A percentile compares a stretch with the other conserved stretches of the same genome.
Conservation (phyloP, 2,113 vertebrate species). For the Pampusana beccarii region DNA sequence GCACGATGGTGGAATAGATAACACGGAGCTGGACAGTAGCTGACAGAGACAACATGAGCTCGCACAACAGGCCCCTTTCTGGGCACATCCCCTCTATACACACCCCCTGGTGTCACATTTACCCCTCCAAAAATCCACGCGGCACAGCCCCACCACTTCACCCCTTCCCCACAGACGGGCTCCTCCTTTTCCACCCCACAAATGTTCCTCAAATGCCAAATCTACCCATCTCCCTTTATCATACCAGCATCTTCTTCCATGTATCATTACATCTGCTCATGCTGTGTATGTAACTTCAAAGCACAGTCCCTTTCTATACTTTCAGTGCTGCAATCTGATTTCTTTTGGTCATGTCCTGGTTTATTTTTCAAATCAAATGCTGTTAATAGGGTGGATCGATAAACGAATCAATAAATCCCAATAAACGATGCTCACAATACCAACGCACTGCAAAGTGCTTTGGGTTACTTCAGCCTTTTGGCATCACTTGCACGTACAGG, state of each 20-base stretch:
- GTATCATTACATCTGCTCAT: background rate
- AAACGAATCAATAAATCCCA: background rate
- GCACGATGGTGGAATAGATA: accelerated
- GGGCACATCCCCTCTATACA: too few species aligned
- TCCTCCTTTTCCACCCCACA: background rate
- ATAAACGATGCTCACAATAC: background rate
- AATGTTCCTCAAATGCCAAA: background rate
- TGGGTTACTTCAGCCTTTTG: background rate
- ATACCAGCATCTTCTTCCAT: background rate
- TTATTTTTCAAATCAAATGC: background rate
- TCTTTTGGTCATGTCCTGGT: background rate
- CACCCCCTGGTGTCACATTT: background rate
- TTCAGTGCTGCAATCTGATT: background rate
- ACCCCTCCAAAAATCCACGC: background rate
- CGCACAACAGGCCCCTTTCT: too few species aligned
- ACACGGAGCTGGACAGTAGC: background rate
- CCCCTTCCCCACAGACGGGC: background rate
- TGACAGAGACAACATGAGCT: background rate
- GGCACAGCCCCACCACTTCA: background rate
- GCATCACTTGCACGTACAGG: background rate
- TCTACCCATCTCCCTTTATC: background rate
- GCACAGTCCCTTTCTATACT: background rate
- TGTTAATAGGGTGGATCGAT: background rate
- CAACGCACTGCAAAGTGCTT: background rate
- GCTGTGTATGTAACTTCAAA: background rate